Percentiles rank a stretch among this genome's conserved stretches.
Conservation (phyloP, 92 coral and sea anemone species). For the Zoanthus gigantus region DNA sequence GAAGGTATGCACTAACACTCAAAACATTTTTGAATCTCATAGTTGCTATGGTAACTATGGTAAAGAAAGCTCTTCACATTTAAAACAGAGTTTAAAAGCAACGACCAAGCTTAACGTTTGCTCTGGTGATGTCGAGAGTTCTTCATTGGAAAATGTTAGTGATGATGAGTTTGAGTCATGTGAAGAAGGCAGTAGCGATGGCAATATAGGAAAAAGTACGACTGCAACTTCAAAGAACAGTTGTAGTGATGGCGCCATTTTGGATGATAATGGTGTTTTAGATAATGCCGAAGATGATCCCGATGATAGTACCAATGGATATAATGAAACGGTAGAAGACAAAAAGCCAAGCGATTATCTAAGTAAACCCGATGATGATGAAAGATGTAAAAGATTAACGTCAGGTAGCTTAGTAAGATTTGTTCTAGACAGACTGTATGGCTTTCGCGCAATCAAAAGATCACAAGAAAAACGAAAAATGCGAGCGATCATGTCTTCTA, state of each 20-base stretch:
- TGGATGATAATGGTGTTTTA: background rate
- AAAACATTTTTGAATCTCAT: background rate
- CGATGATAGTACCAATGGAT: background rate
- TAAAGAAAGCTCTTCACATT: background rate
- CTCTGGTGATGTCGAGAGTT: background rate
- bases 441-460: slow-evolving; percentile 11
- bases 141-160: background rate
- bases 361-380: background rate
- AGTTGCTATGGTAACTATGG: background rate
- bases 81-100: background rate
- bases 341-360: background rate
- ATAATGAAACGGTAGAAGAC: background rate
- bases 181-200: slow-evolving; percentile 2
- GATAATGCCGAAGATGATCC: background rate
- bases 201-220: background rate
- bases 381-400: background rate
- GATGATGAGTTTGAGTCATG: slow-evolving; percentile 18
- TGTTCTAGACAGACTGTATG: slow-evolving; percentile 12
- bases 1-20: background rate
- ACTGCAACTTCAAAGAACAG: background rate
- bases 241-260: background rate
- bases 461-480: background rate
- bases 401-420: background rate
- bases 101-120: too few relatives aligned
- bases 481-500: background rate